These are phyloP conservation scores for Pseudopleuronectes americanus DNA, from an alignment of 2,797 vertebrate genomes.

Conservation along the genomic window DNA sequence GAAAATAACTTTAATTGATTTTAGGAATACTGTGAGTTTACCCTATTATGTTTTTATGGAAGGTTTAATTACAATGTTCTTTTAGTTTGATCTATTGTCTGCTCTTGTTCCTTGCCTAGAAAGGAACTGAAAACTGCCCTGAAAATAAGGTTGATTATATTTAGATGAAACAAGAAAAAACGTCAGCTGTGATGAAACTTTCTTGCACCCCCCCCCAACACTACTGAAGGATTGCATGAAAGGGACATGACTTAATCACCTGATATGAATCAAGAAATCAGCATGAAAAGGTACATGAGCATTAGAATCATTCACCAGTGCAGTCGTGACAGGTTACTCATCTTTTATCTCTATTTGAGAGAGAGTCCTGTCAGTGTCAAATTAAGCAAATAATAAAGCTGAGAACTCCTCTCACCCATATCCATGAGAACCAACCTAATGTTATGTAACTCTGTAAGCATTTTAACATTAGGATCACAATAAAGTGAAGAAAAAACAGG, in stretches of 20 bases:
- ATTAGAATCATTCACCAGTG: constrained; percentile 9
- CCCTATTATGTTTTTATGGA: no score
- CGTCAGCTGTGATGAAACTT: constrained; percentile 11
- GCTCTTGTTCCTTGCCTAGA: no score
- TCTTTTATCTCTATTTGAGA: constrained; percentile 36
- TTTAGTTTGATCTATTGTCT: background rate
- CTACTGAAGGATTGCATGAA: constrained; percentile 11
- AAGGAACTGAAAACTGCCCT: background rate
- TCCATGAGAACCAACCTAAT: constrained; percentile 36
- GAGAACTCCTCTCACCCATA: constrained; percentile 26
- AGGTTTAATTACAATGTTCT: no score
- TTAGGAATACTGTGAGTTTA: no score
- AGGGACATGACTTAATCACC: constrained; percentile 25
- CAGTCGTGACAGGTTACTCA: constrained; percentile 11
- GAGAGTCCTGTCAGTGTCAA: constrained; percentile 25
- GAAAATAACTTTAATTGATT: no score
- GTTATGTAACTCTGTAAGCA: constrained; percentile 32
- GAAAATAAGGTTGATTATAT: constrained; percentile 58
- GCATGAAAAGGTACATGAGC: constrained; percentile 7
- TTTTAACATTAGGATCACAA: constrained; percentile 54
- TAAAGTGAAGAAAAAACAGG: constrained; percentile 21
- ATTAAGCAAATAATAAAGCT: constrained; percentile 29
- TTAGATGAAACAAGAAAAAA: constrained; percentile 49
- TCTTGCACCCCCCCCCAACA: background rate
- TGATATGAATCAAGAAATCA: constrained; percentile 26